These are phyloP conservation scores for Tragelaphus imberbis DNA, from an alignment of 2,113 vertebrate species.

Conservation along the genomic window DNA sequence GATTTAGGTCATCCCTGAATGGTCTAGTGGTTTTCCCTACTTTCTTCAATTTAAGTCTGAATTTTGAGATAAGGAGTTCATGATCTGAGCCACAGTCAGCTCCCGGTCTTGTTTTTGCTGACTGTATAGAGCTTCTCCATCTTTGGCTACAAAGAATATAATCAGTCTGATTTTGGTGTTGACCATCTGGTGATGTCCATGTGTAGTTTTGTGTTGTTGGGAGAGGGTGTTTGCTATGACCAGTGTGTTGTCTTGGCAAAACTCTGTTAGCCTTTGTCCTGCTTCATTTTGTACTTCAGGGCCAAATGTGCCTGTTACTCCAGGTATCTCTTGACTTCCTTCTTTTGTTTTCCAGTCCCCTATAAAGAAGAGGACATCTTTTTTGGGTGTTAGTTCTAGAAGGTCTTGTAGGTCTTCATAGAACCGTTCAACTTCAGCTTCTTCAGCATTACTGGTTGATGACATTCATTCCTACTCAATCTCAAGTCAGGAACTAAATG, in stretches of 20 bases:
- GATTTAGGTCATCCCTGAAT: background rate
- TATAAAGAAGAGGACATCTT: background rate
- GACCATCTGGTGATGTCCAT: background rate
- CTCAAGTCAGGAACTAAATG: background rate
- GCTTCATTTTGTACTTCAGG: background rate
- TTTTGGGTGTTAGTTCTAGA: background rate
- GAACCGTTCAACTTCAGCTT: background rate
- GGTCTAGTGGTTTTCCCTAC: background rate
- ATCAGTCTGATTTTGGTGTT: accelerated
- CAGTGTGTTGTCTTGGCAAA: background rate
- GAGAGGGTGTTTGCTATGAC: background rate
- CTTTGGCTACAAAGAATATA: background rate
- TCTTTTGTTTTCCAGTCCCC: background rate
- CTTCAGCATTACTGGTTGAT: background rate
- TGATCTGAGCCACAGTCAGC: background rate
- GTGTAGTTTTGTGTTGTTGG: background rate
- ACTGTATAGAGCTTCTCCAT: background rate
- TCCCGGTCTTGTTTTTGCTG: background rate
- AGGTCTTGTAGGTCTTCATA: background rate
- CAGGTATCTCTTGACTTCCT: background rate
- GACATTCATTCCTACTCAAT: background rate
- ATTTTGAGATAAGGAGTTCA: background rate
- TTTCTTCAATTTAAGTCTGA: background rate
- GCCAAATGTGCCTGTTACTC: background rate
- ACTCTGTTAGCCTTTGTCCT: background rate